phyloP scores from a whole-genome alignment of 2,113 vertebrate genomes.

The Aythya baeri region DNA sequence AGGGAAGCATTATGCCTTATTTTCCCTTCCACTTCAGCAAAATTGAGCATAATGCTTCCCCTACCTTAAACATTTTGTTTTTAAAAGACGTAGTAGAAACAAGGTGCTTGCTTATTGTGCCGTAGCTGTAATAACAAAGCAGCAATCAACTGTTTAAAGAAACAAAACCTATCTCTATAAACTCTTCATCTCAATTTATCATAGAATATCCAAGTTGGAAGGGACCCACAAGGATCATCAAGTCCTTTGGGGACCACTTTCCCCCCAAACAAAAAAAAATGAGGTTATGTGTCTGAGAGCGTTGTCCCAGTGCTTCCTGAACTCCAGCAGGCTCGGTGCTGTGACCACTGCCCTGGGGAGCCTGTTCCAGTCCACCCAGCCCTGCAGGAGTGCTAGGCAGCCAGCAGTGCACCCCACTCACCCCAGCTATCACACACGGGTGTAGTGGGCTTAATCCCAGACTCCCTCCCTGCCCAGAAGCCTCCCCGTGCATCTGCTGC shows the following conservation, averaged over 20 bases:
- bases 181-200: background rate
- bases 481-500: background rate
- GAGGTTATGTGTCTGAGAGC: no score
- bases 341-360: no score
- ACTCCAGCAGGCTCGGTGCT: no score
- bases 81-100: background rate
- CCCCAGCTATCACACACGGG: background rate
- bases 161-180: background rate
- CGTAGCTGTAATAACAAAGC: background rate
- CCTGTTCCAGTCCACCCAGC: background rate
- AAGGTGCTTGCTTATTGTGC: background rate
- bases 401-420: conserved; percentile 7
- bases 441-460: background rate
- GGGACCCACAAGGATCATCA: no score
- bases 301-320: no score
- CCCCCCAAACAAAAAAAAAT: no score
- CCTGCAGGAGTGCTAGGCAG: background rate
- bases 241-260: no score
- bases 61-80: background rate
- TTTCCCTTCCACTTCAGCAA: background rate
- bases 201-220: no score
- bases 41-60: rapidly evolving
- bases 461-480: background rate
- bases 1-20: background rate
- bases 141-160: background rate